Evolutionary conservation across 1,140 invertebrate species (phyloP).

Genomic region (Drosophila malerkotliana): DNA sequence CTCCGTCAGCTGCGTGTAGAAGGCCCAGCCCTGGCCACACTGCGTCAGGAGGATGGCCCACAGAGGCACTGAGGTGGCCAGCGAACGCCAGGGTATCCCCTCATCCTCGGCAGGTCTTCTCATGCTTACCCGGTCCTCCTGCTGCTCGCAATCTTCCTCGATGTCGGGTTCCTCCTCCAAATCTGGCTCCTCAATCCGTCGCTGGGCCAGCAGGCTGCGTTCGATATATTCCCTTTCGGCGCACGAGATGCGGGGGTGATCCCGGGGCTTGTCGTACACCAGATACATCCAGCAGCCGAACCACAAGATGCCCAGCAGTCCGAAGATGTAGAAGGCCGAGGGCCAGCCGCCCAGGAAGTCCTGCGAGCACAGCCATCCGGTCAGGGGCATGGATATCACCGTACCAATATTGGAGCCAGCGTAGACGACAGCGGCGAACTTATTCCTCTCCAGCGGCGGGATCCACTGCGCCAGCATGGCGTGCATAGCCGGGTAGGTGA

Average conservation of each 20-base stretch:
- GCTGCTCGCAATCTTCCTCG: slow-evolving; percentile 57
- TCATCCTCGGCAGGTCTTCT: neutral
- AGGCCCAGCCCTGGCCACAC: slow-evolving; percentile 96
- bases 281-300: slow-evolving; percentile 90
- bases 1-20: slow-evolving; percentile 97
- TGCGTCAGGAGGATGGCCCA: slow-evolving; percentile 95
- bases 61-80: slow-evolving; percentile 92
- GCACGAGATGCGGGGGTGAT: slow-evolving; percentile 91
- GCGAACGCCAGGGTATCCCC: slow-evolving; percentile 89
- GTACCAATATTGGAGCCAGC: slow-evolving; percentile 89
- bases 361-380: slow-evolving; percentile 89
- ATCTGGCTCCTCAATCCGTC: neutral
- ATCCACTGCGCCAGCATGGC: slow-evolving; percentile 93
- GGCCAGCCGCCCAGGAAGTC: slow-evolving; percentile 90
- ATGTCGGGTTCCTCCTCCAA: slow-evolving; percentile 32
- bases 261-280: slow-evolving; percentile 90
- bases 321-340: slow-evolving; percentile 91
- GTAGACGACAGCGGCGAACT: slow-evolving; percentile 92
- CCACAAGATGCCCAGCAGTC: slow-evolving; percentile 91
- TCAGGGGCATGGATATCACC: slow-evolving; percentile 89
- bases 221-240: slow-evolving; percentile 89
- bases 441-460: slow-evolving; percentile 91
- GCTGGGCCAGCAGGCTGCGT: slow-evolving; percentile 85
- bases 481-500: slow-evolving; percentile 93
- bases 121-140: neutral